phyloP scores from a whole-genome alignment of 2,113 vertebrate genomes.

The Oreochromis tanganicae region DNA sequence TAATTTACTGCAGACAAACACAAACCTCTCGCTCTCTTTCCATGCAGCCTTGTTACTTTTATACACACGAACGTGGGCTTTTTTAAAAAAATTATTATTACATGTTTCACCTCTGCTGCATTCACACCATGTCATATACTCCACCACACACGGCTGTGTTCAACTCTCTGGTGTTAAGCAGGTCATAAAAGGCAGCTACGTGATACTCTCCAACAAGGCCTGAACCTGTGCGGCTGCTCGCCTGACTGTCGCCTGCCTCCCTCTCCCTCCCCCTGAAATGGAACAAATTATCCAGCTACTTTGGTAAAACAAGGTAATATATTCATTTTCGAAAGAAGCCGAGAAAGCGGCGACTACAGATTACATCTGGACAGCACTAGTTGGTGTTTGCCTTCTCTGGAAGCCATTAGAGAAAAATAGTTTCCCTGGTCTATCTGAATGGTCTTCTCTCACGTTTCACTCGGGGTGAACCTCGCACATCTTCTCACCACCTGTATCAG shows the following conservation, averaged over 20 bases:
- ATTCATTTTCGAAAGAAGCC: constrained; percentile 28
- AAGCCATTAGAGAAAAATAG: constrained; percentile 61
- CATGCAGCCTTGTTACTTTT: constrained; percentile 49
- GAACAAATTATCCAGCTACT: constrained; percentile 58
- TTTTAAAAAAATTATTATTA: constrained; percentile 7
- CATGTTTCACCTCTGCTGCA: constrained; percentile 26
- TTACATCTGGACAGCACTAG: constrained; percentile 42
- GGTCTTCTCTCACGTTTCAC: constrained; percentile 42
- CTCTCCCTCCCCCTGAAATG: constrained; percentile 27
- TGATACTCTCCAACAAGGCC: constrained; percentile 60
- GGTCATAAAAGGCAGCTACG: constrained; percentile 65
- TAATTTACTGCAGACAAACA: constrained; percentile 53
- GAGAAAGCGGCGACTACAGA: constrained; percentile 4
- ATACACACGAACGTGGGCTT: constrained; percentile 25
- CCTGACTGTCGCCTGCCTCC: constrained; percentile 53
- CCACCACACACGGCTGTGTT: constrained; percentile 51
- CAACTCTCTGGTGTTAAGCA: constrained; percentile 66
- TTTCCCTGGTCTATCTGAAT: constrained; percentile 22
- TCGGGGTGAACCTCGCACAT: constrained; percentile 26
- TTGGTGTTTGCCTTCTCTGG: constrained; percentile 62
- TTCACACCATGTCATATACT: constrained; percentile 44
- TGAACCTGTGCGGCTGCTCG: constrained; percentile 49
- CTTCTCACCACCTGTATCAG: constrained; percentile 52
- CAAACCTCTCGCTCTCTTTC: constrained; percentile 45
- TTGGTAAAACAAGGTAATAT: constrained; percentile 55